Conservation (phyloP, 2,888 invertebrate species). For the Cryptus armator region DNA sequence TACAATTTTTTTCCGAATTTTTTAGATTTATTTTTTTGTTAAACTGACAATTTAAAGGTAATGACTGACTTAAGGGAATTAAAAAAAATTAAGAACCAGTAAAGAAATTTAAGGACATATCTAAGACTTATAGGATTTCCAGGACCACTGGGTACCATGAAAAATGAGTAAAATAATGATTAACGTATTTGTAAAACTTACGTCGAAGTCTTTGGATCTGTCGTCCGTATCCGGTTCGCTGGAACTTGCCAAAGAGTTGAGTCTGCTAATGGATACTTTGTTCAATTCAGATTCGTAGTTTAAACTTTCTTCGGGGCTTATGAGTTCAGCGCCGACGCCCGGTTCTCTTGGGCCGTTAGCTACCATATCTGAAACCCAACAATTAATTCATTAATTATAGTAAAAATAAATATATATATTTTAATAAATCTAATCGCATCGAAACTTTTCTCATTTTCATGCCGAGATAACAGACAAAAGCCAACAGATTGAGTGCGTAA, state of each 20-base stretch:
- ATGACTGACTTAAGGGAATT: no score
- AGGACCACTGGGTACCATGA: no score
- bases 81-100: no score
- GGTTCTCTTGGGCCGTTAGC: slow-evolving; percentile 88
- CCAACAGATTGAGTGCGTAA: not conserved
- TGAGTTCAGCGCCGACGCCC: slow-evolving; percentile 88
- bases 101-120: no score
- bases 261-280: slow-evolving; percentile 76
- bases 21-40: no score
- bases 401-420: not conserved
- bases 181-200: slow-evolving; percentile 67
- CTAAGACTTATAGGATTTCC: no score
- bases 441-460: no score
- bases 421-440: not conserved
- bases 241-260: slow-evolving; percentile 77
- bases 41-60: no score
- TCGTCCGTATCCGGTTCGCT: slow-evolving; percentile 77
- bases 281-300: slow-evolving; percentile 78
- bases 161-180: not conserved
- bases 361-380: slow-evolving; percentile 78
- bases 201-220: slow-evolving; percentile 79
- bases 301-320: slow-evolving; percentile 80
- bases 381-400: not conserved
- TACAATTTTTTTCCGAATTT: no score
- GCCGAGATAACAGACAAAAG: no score